Evolutionary conservation across 1,140 invertebrate species (phyloP), one percentile per base, ranked within the genome.

Genomic region (Pseudomyrmex dendroicus): DNA sequence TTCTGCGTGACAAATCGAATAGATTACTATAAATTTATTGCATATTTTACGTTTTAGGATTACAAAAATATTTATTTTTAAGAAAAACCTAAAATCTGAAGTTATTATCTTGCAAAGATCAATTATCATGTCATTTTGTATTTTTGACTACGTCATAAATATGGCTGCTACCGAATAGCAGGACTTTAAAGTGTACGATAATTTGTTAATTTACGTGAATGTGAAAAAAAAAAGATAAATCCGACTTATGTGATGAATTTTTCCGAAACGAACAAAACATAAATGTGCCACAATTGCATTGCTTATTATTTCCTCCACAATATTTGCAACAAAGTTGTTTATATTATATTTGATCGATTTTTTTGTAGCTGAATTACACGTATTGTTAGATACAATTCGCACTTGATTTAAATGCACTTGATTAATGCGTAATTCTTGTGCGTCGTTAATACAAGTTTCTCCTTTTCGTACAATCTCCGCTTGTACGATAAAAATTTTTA

Each of bases 381-480:
- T 13, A n/a, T 59, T 25, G 1, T 48, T 80, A n/a, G 15, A 35
- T 20, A 59, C 22, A 44, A 17, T 44, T 57, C 50, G 20, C 59
- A 35, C 54, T 25, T 56, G 46, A 44, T 56, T 80, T 80, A 80
- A 80, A 80, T 80, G 76, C 76, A 80, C 70, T 48, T 80, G 54
- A 80, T 80, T 35, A 56, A 80, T 54, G 68, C 44, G 76, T 72
- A 25, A 80, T n/a, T 20, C n/a, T 61, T 15, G 12, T 70, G 20
- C 56, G 44, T 12, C 54, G 35, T 20, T 8, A 22, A 35, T 17
- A 20, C 66, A 52, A 68, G 20, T 2, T 35, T 35, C 35, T 35
- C 5, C 35, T 35, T 35, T 35, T 35, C 35, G 35, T 35, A 35
- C 35, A 35, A 35, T 35, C 35, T 35, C 5, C 35, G 0, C 35